Base-by-base conservation (phyloP, 2,888 invertebrate genomes). In the Perithous albicinctus region DNA sequence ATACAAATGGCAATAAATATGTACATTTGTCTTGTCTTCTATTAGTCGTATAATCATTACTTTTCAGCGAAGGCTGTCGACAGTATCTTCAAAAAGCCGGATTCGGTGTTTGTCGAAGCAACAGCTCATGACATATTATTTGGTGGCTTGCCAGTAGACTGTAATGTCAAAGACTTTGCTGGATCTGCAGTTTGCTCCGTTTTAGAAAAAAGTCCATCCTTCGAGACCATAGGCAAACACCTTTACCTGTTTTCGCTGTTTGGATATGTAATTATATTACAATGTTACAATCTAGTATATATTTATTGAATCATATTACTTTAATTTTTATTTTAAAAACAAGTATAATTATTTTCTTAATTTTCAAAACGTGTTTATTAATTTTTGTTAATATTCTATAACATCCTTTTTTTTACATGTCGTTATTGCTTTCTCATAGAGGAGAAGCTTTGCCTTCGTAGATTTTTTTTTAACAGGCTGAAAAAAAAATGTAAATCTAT, bases 91-190 rank as follows among this genome's bases (percentile, higher is more conserved):
- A 94, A 95, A 63, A 94, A 94, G 63, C 96, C 96, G 0, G 88
- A 93, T 8, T 94, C 94, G 1, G 88, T 95, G 0, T 96, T 96
- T 89, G 69, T 95, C 84, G 95, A 94, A 1, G 94, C 94, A 0
- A 96, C 95, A 81, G 96, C 95, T 0, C 93, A 95, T 88, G 96
- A 97, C 82, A 90, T 97, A 32, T 93, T 97, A 41, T 97, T 97
- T 90, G 94, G 95, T 48, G 97, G 97, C 0, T 87, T 96, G 3
- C 91, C 94, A 0, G 94, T 97, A 48, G 96, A 97, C 87, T 97
- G 97, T 86, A 95, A 94, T 0, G 95, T 95, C 41, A 95, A 95
- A 0, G 97, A 97, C 85, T 97, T 97, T 85, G 95, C 96, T 0
- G 96, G 96, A 0, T 96, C 96, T 88, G 96, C 97, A 0, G 94